Evolutionary conservation across 2,888 invertebrate species (phyloP), one percentile per base, ranked within the genome.

Genomic region (Cynaeus angustus): DNA sequence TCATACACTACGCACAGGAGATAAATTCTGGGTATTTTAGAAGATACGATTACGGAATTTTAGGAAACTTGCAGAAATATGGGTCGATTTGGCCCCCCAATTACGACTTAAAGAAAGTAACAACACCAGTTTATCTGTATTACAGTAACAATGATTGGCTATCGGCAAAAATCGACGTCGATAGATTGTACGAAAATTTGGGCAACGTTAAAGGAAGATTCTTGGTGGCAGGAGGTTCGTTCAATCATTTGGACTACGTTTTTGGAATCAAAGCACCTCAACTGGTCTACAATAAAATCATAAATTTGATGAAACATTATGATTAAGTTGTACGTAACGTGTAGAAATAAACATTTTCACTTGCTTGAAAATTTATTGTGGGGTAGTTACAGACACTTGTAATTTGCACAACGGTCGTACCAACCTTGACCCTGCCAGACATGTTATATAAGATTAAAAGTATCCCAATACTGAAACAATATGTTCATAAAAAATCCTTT

Each of bases 1-100:
- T 94, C 5, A 85, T 89, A 2, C 94, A 94, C 82, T 94, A 88
- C 79, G 72, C 73, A 1, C 77, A 75, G 37, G 52, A 64, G 28
- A 73, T 75, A 56, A 65, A 67, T 16, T 48, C 74, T 1, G 74
- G 72, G 3, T 52, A 75, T 37, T 77, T 81, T 30, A 81, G 88
- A 12, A 87, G 89, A 69, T 91, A 87, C 75, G 89, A 91, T 79
- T 85, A 87, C 69, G 91, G 90, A 6, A 4, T 21, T 3, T 1
- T 14, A 6, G 28, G 1, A 8, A 70, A 70, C 55, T 13, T 66
- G 9, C 28, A 48, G 10, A 56, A 21, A 14, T 70, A 70, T 61
- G 56, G 45, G 1, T 45, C 16, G n/a, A 1, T 12, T 3, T 1
- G 8, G 37, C 66, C 70, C 16, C 70, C 70, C 16, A 8, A 8